These are phyloP conservation scores for Solen grandis DNA, from an alignment of 1,140 invertebrate species.

Conservation along the genomic window DNA sequence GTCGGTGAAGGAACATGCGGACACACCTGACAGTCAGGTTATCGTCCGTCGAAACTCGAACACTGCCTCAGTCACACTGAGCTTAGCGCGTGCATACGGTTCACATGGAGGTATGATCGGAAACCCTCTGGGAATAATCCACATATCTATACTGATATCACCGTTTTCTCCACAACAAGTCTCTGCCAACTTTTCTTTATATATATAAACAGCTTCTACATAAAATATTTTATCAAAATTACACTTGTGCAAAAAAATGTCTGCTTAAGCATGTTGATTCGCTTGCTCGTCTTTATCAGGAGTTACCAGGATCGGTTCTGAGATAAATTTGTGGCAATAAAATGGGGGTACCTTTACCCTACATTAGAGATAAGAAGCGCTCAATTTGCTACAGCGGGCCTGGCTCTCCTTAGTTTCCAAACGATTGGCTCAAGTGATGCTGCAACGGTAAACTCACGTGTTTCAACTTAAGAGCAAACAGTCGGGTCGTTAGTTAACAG, in stretches of 20 bases:
- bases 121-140: neutral
- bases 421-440: neutral
- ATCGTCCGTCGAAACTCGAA: neutral
- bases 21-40: neutral
- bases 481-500: neutral
- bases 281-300: conserved; percentile 14
- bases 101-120: conserved; percentile 21
- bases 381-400: neutral
- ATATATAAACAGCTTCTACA: conserved; percentile 17
- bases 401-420: neutral
- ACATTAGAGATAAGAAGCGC: neutral
- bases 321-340: conserved; percentile 22
- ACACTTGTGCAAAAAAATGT: conserved; percentile 8
- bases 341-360: neutral
- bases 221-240: conserved; percentile 25
- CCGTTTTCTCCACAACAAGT: no score
- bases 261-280: neutral
- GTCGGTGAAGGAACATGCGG: neutral
- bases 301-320: conserved; percentile 22
- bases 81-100: neutral
- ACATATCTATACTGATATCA: conserved; percentile 17
- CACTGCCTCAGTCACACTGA: neutral
- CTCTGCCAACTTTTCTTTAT: conserved; percentile 21
- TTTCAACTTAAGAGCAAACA: neutral
- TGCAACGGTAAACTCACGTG: neutral